These are phyloP conservation scores for Myotis davidii DNA, from an alignment of 2,113 vertebrate genomes.

Conservation along the genomic window DNA sequence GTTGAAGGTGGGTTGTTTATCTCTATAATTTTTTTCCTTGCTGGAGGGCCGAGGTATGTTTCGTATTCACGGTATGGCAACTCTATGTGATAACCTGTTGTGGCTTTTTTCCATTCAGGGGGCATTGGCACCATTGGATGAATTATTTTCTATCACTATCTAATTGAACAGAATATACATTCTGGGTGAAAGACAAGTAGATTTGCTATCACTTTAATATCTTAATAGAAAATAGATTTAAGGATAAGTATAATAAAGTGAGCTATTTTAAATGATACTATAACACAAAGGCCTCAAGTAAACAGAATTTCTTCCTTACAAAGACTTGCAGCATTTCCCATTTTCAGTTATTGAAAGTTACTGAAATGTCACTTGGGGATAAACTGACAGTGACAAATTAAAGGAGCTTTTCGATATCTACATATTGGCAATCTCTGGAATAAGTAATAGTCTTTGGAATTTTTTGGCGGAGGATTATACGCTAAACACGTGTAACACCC, in stretches of 20 bases:
- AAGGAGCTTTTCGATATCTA: not conserved
- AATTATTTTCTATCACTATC: constrained; percentile 21
- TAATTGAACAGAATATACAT: constrained; percentile 59
- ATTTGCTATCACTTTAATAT: constrained; percentile 66
- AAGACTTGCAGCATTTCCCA: not conserved
- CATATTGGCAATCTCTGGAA: not conserved
- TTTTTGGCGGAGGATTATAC: not conserved
- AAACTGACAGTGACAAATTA: not conserved
- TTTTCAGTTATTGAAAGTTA: constrained; percentile 31
- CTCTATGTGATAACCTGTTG: not conserved
- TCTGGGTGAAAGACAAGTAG: constrained; percentile 10
- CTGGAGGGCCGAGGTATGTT: not conserved
- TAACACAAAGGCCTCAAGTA: constrained; percentile 47
- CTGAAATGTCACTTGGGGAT: constrained; percentile 4
- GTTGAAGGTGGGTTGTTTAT: not conserved
- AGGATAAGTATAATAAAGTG: constrained; percentile 65
- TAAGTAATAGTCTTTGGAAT: not conserved
- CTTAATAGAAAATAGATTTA: constrained; percentile 71
- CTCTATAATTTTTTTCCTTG: constrained; percentile 53
- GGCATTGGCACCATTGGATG: not conserved
- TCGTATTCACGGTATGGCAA: constrained; percentile 28
- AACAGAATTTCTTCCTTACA: constrained; percentile 49
- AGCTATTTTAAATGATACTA: constrained; percentile 19
- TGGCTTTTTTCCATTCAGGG: not conserved
- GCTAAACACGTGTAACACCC: not conserved